Evolutionary conservation across 2,888 invertebrate genomes (phyloP).

Genomic region (Rhimphoctona megacephalus): DNA sequence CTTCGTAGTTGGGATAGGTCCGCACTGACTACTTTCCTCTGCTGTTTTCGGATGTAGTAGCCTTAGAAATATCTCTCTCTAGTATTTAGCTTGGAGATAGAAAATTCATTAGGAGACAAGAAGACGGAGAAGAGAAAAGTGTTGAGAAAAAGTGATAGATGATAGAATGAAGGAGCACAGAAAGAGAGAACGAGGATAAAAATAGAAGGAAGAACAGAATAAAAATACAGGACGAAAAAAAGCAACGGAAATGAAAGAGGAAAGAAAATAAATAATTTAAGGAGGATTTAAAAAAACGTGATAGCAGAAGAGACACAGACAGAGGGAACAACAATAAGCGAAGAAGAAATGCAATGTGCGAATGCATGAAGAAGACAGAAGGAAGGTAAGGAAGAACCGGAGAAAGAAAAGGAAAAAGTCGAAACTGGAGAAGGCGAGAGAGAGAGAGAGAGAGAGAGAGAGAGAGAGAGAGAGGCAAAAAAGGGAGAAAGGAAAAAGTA

Average conservation of each 20-base stretch:
- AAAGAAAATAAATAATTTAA: neutral
- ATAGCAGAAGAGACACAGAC: neutral
- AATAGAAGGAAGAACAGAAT: neutral
- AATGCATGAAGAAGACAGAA: neutral
- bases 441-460: neutral
- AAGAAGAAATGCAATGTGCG: slow-evolving; percentile 7
- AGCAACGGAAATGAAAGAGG: neutral
- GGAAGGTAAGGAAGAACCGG: neutral
- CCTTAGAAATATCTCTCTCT: slow-evolving; percentile 22
- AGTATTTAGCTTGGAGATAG: slow-evolving; percentile 21
- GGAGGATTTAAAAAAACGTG: no score
- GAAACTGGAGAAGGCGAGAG: slow-evolving; percentile 3
- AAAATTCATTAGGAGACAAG: slow-evolving; percentile 34
- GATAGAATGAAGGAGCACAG: neutral
- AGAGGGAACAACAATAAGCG: neutral
- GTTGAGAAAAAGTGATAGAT: neutral
- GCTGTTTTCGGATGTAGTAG: slow-evolving; percentile 51
- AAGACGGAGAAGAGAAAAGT: neutral
- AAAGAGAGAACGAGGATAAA: neutral
- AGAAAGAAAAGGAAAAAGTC: neutral
- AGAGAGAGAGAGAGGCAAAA: neutral
- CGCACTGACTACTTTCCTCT: neutral
- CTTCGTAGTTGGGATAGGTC: slow-evolving; percentile 51
- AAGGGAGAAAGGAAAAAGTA: neutral
- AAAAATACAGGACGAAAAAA: no score